Conservation (phyloP, 2,113 vertebrate genomes). For the Tretioscincus oriximinensis region DNA sequence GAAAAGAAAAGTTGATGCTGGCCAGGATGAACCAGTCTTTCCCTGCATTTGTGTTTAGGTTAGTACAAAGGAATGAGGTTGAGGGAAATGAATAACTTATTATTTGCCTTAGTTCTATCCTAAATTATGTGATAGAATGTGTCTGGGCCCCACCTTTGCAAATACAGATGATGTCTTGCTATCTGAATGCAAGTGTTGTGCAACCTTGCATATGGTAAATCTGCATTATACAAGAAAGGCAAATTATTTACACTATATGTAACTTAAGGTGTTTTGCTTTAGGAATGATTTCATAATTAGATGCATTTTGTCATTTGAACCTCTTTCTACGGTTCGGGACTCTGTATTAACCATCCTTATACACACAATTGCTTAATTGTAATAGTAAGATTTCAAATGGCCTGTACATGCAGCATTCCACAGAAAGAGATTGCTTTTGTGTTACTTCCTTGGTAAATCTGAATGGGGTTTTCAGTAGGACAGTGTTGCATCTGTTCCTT, state of each 20-base stretch:
- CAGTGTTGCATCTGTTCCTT: neutral
- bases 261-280: too few relatives aligned
- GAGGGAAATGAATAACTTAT: neutral
- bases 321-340: neutral
- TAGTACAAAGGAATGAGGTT: too few relatives aligned
- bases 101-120: neutral
- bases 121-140: neutral
- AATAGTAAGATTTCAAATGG: too few relatives aligned
- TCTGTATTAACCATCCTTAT: too few relatives aligned
- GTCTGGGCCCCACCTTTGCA: neutral
- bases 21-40: neutral
- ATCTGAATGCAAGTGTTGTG: neutral
- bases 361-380: too few relatives aligned
- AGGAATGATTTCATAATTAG: too few relatives aligned
- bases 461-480: neutral
- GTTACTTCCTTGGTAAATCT: neutral
- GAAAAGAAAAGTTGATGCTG: neutral
- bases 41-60: neutral
- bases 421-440: too few relatives aligned
- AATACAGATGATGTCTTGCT: too few relatives aligned
- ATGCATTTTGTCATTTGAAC: neutral
- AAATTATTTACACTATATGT: too few relatives aligned
- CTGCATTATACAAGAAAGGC: neutral
- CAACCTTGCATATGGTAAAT: neutral
- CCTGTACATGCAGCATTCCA: too few relatives aligned